These are phyloP conservation scores for Leptinotarsa rubiginosa DNA, from an alignment of 2,888 invertebrate genomes.

Conservation along the genomic window DNA sequence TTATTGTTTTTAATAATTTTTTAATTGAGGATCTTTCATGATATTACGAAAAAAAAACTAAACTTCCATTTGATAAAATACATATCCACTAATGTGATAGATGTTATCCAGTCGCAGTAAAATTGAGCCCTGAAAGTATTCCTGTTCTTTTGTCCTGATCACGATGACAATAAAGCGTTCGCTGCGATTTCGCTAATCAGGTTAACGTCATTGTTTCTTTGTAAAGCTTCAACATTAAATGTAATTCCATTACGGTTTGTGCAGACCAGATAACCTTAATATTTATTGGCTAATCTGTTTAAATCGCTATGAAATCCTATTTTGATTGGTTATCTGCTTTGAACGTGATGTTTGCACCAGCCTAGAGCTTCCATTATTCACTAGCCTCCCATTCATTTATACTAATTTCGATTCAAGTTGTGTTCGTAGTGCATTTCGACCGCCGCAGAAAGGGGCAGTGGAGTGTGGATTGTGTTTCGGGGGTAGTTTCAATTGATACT, in stretches of 20 bases:
- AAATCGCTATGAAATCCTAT: conserved; percentile 47
- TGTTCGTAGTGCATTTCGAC: conserved; percentile 32
- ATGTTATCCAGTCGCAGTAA: not conserved
- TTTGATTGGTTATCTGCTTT: conserved; percentile 52
- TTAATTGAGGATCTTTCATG: no score
- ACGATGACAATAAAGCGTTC: not conserved
- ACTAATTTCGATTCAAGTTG: conserved; percentile 48
- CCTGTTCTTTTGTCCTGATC: not conserved
- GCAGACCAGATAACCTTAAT: conserved; percentile 46
- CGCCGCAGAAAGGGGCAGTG: conserved; percentile 5
- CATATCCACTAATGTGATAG: not conserved
- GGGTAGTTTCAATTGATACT: not conserved
- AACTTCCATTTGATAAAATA: no score
- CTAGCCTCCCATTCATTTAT: conserved; percentile 49
- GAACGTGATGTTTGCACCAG: conserved; percentile 48
- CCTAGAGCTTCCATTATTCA: conserved; percentile 47
- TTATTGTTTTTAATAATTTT: no score
- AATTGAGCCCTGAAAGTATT: not conserved
- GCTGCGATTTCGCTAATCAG: not conserved
- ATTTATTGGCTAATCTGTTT: conserved; percentile 46
- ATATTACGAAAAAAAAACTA: no score
- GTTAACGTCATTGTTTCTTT: conserved; percentile 40
- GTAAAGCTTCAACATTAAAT: conserved; percentile 34
- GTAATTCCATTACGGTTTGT: conserved; percentile 40
- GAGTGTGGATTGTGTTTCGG: conserved; percentile 14